Conservation (phyloP, 2,797 vertebrate genomes). For the Pseudocheirus occidentalis region DNA sequence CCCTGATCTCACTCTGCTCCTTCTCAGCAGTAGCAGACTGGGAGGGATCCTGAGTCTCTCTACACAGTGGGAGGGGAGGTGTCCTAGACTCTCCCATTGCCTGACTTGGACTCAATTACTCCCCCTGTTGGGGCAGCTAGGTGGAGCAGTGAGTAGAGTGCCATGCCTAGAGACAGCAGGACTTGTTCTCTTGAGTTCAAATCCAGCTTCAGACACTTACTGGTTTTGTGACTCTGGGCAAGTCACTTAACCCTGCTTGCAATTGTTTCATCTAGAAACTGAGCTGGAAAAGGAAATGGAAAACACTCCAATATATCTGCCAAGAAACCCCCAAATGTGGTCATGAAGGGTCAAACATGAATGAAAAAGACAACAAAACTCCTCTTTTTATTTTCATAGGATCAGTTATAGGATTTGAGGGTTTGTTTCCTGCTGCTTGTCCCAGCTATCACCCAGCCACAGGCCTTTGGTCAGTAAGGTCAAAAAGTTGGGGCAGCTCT, state of each 20-base stretch:
- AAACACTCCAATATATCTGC: not conserved
- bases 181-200: not conserved
- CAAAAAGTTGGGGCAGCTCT: not conserved
- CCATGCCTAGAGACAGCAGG: not conserved
- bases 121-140: not conserved
- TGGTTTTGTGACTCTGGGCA: not conserved
- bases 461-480: not conserved
- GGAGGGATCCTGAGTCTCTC: not conserved
- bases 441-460: not conserved
- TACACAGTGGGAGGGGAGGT: not conserved
- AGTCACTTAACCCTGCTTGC: not conserved
- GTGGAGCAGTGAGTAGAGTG: not conserved
- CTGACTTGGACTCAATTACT: not conserved
- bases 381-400: not conserved
- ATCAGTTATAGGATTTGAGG: not conserved
- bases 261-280: not conserved
- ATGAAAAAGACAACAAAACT: not conserved
- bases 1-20: not conserved
- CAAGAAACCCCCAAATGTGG: not conserved
- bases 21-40: not conserved
- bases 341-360: not conserved
- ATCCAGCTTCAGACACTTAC: not conserved
- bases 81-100: not conserved
- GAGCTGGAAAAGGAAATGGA: not conserved
- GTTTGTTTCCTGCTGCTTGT: not conserved